These are phyloP conservation scores for Trinectes maculatus DNA, from an alignment of 2,113 vertebrate genomes.

Conservation along the genomic window DNA sequence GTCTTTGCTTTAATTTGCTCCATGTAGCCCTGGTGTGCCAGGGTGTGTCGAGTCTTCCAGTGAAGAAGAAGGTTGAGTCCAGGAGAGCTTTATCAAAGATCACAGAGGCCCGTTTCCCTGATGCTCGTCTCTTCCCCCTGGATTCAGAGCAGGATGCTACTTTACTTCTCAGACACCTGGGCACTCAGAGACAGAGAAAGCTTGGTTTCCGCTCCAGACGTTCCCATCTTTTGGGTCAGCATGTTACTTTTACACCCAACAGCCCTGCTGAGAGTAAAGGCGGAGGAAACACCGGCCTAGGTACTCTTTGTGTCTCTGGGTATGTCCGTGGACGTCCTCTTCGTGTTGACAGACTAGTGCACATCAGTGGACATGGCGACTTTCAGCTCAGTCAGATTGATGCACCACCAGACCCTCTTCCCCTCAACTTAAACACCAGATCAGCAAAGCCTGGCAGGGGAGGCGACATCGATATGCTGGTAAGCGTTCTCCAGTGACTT, in stretches of 20 bases:
- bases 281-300: constrained; percentile 75
- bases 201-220: constrained; percentile 89
- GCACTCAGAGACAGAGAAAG: constrained; percentile 88
- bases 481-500: constrained; percentile 60
- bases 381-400: constrained; percentile 95
- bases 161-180: constrained; percentile 88
- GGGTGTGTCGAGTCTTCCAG: constrained; percentile 83
- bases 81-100: constrained; percentile 85
- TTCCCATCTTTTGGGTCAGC: constrained; percentile 86
- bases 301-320: constrained; percentile 91
- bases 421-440: constrained; percentile 79
- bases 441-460: constrained; percentile 74
- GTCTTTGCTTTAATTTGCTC: neutral
- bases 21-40: constrained; percentile 87
- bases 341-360: constrained; percentile 88
- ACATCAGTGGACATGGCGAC: constrained; percentile 92
- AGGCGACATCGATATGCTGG: constrained; percentile 83
- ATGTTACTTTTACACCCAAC: constrained; percentile 83
- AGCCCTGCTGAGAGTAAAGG: constrained; percentile 33
- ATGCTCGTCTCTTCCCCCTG: constrained; percentile 86
- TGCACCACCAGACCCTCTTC: constrained; percentile 88
- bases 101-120: constrained; percentile 88
- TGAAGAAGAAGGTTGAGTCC: constrained; percentile 88
- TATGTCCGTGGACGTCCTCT: constrained; percentile 89
- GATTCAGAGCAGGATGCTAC: constrained; percentile 88